Evolutionary conservation across 2,888 invertebrate genomes (phyloP).

Genomic region (Suillia variegata): DNA sequence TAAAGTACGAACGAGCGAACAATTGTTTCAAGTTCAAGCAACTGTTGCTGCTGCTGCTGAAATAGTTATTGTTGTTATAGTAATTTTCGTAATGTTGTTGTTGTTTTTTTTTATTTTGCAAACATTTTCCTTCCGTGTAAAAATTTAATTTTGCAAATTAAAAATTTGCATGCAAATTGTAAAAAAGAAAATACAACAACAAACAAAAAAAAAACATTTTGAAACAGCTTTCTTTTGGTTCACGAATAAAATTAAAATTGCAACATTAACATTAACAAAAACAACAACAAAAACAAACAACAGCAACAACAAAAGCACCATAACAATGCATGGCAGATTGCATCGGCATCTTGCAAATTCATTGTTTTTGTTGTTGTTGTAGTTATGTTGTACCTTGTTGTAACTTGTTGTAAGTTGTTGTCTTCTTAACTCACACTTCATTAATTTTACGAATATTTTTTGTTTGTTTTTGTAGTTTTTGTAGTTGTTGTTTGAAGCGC

Average conservation of each 20-base stretch:
- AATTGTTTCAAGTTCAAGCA: background rate
- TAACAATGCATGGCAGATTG: too few species aligned
- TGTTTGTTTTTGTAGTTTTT: background rate
- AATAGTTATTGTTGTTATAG: background rate
- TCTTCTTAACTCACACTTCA: conserved; percentile 49
- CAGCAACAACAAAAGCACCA: too few species aligned
- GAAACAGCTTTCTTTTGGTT: background rate
- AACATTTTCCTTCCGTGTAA: background rate
- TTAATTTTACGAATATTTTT: conserved; percentile 37
- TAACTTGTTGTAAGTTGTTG: conserved; percentile 38
- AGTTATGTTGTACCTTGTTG: conserved; percentile 7
- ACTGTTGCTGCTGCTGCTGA: background rate
- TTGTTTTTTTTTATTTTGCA: background rate
- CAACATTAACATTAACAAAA: background rate
- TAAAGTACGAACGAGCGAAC: background rate
- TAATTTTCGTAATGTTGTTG: background rate
- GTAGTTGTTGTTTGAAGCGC: background rate
- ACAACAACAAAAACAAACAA: background rate
- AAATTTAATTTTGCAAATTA: background rate
- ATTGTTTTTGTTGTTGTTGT: background rate
- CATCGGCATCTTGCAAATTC: too few species aligned
- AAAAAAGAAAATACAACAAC: too few species aligned
- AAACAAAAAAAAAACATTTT: too few species aligned
- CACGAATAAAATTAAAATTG: background rate
- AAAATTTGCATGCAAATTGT: background rate